These are phyloP conservation scores for Botia kubotai DNA, from an alignment of 2,797 vertebrate species.

Conservation along the genomic window DNA sequence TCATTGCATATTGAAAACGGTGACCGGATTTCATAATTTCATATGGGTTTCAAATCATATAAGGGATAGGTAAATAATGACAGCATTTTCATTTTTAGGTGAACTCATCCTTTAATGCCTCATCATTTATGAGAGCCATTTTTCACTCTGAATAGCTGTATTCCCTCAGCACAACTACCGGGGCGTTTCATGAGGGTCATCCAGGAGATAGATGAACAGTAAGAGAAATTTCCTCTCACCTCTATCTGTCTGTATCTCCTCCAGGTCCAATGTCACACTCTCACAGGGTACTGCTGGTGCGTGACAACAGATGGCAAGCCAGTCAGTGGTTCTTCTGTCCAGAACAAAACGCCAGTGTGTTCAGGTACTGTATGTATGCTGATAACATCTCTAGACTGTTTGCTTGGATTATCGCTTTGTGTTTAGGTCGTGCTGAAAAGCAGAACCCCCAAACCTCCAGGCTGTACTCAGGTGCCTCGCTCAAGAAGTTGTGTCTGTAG, in stretches of 20 bases:
- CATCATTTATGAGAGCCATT: constrained; percentile 15
- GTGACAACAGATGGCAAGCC: constrained; percentile 95
- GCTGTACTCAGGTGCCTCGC: constrained; percentile 26
- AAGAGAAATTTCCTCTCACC: constrained; percentile 27
- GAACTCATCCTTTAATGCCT: constrained; percentile 34
- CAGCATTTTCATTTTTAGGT: background rate
- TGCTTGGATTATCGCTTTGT: constrained; percentile 50
- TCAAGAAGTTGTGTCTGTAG: constrained; percentile 35
- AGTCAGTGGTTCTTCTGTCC: constrained; percentile 96
- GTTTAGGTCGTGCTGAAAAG: constrained; percentile 41
- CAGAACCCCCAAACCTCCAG: constrained; percentile 28
- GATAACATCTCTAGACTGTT: constrained; percentile 47
- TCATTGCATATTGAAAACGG: background rate
- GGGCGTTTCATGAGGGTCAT: constrained; percentile 26
- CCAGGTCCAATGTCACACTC: constrained; percentile 98
- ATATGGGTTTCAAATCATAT: background rate
- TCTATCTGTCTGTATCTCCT: constrained; percentile 42
- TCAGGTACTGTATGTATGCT: constrained; percentile 87
- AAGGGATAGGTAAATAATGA: background rate
- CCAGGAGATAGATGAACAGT: constrained; percentile 20
- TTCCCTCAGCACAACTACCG: constrained; percentile 19
- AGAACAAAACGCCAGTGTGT: constrained; percentile 98
- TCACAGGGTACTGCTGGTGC: constrained; percentile 99
- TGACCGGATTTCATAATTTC: background rate
- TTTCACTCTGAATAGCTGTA: constrained; percentile 27